Evolutionary conservation across 2,888 invertebrate species (phyloP).

Genomic region (Hedya salicella): DNA sequence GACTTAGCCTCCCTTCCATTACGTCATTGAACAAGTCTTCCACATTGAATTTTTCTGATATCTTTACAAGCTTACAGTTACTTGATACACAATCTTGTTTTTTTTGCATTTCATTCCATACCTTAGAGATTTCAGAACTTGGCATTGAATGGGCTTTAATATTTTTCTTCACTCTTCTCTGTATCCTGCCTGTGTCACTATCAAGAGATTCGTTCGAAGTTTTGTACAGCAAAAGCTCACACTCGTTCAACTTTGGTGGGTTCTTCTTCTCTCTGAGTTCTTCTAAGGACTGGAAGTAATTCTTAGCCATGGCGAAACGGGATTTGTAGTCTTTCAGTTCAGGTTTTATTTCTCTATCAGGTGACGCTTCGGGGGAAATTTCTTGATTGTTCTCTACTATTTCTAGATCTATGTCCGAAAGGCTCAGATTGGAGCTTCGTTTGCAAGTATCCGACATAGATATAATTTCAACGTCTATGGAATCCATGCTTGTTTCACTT

Average conservation of each 20-base stretch:
- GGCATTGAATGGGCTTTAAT: conserved; percentile 76
- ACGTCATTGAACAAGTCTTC: conserved; percentile 81
- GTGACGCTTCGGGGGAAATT: conserved; percentile 59
- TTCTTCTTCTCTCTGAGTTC: conserved; percentile 68
- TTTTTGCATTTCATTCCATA: conserved; percentile 71
- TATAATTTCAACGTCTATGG: conserved; percentile 56
- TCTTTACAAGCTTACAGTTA: conserved; percentile 70
- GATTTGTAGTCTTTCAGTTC: conserved; percentile 73
- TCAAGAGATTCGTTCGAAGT: conserved; percentile 74
- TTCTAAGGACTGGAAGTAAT: conserved; percentile 81
- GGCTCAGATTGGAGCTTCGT: conserved; percentile 66
- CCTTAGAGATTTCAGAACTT: conserved; percentile 76
- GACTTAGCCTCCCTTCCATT: conserved; percentile 76
- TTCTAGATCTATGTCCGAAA: conserved; percentile 78
- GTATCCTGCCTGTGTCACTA: conserved; percentile 53
- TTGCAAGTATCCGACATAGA: conserved; percentile 55
- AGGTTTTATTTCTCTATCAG: conserved; percentile 58
- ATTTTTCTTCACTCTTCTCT: conserved; percentile 65
- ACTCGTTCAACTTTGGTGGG: conserved; percentile 71
- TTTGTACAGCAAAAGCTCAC: conserved; percentile 66
- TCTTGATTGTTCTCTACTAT: conserved; percentile 69
- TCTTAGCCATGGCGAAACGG: conserved; percentile 77
- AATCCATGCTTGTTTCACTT: conserved; percentile 55
- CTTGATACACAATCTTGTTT: conserved; percentile 52
- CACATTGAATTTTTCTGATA: conserved; percentile 82